Evolutionary conservation across 92 coral and sea anemone species (phyloP).

Genomic region (Siderastrea radians): DNA sequence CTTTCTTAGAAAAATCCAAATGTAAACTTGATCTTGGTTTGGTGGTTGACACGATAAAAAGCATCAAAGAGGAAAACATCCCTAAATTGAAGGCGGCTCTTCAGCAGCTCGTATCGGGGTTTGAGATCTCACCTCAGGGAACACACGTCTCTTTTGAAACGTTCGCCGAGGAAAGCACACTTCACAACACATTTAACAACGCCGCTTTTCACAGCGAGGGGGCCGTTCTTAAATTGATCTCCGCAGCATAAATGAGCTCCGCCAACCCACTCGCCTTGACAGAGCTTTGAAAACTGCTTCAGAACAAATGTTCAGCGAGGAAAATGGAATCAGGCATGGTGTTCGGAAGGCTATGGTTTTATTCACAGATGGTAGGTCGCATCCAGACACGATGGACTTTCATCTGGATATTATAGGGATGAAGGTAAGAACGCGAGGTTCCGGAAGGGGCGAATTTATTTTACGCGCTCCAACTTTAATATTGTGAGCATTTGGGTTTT

Average conservation of each 20-base stretch:
- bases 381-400: neutral
- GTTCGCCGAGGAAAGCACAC: neutral
- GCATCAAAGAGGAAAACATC: neutral
- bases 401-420: neutral
- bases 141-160: neutral
- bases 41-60: conserved; percentile 20
- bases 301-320: neutral
- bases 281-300: neutral
- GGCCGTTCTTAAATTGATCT: neutral
- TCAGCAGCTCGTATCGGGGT: neutral
- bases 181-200: neutral
- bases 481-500: too few species aligned
- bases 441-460: too few species aligned
- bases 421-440: neutral
- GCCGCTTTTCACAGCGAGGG: neutral
- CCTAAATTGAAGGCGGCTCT: neutral
- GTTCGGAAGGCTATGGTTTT: neutral
- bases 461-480: too few species aligned
- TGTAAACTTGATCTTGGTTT: conserved; percentile 23
- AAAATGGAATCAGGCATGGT: neutral
- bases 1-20: neutral
- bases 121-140: neutral
- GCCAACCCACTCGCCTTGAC: neutral
- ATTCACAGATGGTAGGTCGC: neutral
- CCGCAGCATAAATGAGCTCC: neutral